Evolutionary conservation across 2,888 invertebrate genomes (phyloP), one percentile per base, ranked within the genome.

Genomic region (Busseola fusca): DNA sequence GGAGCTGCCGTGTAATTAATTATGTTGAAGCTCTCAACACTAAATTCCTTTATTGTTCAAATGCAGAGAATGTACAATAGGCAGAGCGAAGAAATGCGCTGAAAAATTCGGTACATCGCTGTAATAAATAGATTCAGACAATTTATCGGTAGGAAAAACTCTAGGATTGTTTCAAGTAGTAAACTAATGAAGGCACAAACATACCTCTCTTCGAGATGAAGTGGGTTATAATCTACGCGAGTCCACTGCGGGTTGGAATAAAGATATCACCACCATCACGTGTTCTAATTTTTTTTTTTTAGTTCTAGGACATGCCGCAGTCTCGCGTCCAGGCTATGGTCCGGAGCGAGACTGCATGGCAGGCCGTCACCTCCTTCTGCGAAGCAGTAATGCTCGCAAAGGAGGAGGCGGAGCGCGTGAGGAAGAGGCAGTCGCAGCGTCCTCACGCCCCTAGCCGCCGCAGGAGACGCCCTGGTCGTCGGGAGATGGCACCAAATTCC

Each of bases 61-160:
- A 75, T 78, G 64, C 59, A 58, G 34, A 65, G 16, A 37, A 59
- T 42, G 14, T 56, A 27, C 9, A 42, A 34, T 56, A 74, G 21
- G 56, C 59, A 64, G 40, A 60, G 25, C 10, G 7, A 7, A 59
- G 37, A 78, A 67, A 63, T 56, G 34, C 63, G 57, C 14, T 70
- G 65, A 59, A 63, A 70, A 72, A 66, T 68, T 72, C 69, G 63
- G 67, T 40, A n/a, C 30, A 60, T 34, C 52, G 45, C 54, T 69
- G 42, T 69, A 78, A 81, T 76, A 73, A 81, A 81, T 63, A 65
- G 57, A 64, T 62, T 34, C 58, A 71, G 56, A 76, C 62, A 69
- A 76, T 81, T 81, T 71, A 76, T 78, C 45, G 58, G 34, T 45
- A 21, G 37, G 7, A 70, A 66, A 67, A 72, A 27, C 37, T 30